phyloP scores from a whole-genome alignment of 1,140 invertebrate genomes.

The Acyrthosiphon pisum region DNA sequence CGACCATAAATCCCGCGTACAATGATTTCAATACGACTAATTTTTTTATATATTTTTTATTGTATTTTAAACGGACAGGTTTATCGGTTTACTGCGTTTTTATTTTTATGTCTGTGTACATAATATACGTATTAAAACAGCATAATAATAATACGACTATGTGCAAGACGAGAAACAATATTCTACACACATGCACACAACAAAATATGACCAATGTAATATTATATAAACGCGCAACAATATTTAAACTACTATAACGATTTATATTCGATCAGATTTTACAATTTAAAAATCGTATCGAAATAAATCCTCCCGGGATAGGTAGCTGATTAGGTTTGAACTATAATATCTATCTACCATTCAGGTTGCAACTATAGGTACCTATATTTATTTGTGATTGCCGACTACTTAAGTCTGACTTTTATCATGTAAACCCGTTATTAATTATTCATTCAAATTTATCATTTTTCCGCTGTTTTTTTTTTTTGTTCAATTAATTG shows the following conservation, averaged over 20 bases:
- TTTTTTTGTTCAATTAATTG: neutral
- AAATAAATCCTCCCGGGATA: too few species aligned
- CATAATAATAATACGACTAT: neutral
- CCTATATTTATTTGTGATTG: neutral
- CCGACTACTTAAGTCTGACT: neutral
- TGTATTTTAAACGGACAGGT: conserved; percentile 56
- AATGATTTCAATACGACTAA: conserved; percentile 41
- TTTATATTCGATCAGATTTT: neutral
- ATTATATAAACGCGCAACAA: neutral
- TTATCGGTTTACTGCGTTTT: conserved; percentile 46
- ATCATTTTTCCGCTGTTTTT: neutral
- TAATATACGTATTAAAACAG: neutral
- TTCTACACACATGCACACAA: neutral
- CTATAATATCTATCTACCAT: too few species aligned
- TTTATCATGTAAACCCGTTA: neutral
- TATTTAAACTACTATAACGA: neutral
- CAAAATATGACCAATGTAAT: neutral
- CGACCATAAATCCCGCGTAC: conserved; percentile 8
- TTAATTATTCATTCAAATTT: neutral
- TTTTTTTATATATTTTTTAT: conserved; percentile 51
- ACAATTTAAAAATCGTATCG: neutral
- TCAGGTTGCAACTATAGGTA: neutral
- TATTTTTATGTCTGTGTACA: conserved; percentile 13
- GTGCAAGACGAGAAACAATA: neutral
- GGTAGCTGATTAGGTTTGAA: too few species aligned